Evolutionary conservation across 2,113 vertebrate species (phyloP), one percentile per base, ranked within the genome.

Genomic region (Ornithorhynchus anatinus): DNA sequence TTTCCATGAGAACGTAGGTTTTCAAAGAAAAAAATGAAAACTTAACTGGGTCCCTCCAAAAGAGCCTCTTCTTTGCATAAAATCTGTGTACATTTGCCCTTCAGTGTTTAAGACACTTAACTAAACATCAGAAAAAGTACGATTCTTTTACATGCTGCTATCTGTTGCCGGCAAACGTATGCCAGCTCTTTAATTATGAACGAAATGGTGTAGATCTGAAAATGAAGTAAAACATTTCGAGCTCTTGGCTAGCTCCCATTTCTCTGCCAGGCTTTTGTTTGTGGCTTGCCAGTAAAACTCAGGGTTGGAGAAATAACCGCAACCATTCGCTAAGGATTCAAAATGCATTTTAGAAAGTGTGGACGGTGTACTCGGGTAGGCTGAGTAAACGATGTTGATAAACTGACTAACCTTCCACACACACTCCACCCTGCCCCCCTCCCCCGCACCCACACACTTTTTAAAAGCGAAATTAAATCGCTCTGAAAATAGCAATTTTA

Each of bases 401-500:
- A 84, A 86, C 85, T 84, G 77, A 61, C 48, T 73, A 79, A 61
- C 27, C n/a, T n/a, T n/a, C n/a, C n/a, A n/a, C n/a, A n/a, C n/a
- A n/a, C n/a, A n/a, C n/a, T n/a, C n/a, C n/a, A n/a, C n/a, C n/a
- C n/a, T n/a, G n/a, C n/a, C n/a, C 48, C 70, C 59, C 66, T 75
- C 67, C 69, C 59, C 73, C 62, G 81, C 69, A 80, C 78, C 72
- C 77, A 84, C 6, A 22, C 79, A 87, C 67, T 92, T 90, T 86
- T 90, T 91, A 89, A 89, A n/a, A n/a, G 84, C 85, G 65, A 91
- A 93, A 94, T 92, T 81, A 92, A 92, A 93, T 92, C 91, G 86
- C 57, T 69, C 89, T 89, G 90, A 91, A 94, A 93, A 94, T 92
- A 94, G 91, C 90, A 94, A 92, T 94, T 94, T 94, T 91, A 92